Conservation (phyloP, 2,113 vertebrate species). For the Maccullochella peelii region DNA sequence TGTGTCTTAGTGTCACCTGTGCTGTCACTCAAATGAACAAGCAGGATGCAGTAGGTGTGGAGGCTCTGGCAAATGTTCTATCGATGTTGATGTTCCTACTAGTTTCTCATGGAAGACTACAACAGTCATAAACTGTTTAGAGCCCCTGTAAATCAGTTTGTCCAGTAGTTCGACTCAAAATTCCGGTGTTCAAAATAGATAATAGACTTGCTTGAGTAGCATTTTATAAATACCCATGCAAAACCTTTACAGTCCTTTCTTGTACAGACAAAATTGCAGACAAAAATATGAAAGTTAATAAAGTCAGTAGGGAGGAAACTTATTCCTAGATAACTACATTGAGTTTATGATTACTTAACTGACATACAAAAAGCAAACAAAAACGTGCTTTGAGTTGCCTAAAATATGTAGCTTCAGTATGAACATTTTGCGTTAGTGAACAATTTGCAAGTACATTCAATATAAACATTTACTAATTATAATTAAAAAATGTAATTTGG, state of each 20-base stretch:
- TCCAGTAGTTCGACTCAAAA: no score
- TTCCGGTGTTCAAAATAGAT: no score
- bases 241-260: background rate
- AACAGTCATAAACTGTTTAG: background rate
- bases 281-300: background rate
- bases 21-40: background rate
- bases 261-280: background rate
- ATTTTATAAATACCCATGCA: background rate
- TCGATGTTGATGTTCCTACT: background rate
- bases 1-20: slow-evolving; percentile 1
- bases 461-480: background rate
- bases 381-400: no score
- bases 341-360: background rate
- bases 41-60: background rate
- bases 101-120: background rate
- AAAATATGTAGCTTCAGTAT: background rate
- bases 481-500: background rate
- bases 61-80: background rate
- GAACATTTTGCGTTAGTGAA: background rate
- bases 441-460: background rate
- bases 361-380: background rate
- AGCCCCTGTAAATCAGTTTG: background rate
- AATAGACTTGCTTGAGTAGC: background rate
- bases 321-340: background rate
- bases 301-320: background rate